Conservation (phyloP, 2,888 invertebrate genomes). For the Phalera bucephala region DNA sequence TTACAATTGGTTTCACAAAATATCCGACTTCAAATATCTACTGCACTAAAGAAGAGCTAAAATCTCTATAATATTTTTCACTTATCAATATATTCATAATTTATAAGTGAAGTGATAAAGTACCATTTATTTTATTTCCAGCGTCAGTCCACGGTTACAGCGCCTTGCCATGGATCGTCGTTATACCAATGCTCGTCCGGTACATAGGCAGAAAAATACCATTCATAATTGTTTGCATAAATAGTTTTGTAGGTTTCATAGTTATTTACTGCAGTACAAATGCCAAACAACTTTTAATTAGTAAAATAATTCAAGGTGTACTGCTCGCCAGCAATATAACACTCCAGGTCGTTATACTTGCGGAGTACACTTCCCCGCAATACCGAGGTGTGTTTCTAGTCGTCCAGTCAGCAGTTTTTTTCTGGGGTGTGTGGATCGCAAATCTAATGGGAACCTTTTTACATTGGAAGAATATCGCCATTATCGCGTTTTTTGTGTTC, state of each 20-base stretch:
- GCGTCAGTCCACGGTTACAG: too few species aligned
- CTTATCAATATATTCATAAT: too few species aligned
- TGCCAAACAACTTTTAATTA: slow-evolving; percentile 26
- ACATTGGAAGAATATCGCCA: slow-evolving; percentile 30
- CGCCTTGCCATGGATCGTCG: too few species aligned
- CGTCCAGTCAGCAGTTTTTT: slow-evolving; percentile 32
- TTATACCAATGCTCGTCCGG: slow-evolving; percentile 14
- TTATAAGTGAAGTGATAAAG: too few species aligned
- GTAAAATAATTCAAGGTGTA: slow-evolving; percentile 35
- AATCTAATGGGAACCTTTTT: slow-evolving; percentile 34
- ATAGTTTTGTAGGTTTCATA: slow-evolving; percentile 21
- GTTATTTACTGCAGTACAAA: too few species aligned
- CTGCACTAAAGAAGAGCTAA: too few species aligned
- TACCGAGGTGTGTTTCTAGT: slow-evolving; percentile 35
- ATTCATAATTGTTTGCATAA: too few species aligned
- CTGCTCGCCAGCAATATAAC: slow-evolving; percentile 16
- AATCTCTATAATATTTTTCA: too few species aligned
- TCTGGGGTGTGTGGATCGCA: slow-evolving; percentile 35
- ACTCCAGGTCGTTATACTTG: slow-evolving; percentile 24
- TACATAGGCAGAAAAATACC: slow-evolving; percentile 23
- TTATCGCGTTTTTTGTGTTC: slow-evolving; percentile 25
- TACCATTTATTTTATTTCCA: slow-evolving; percentile 4
- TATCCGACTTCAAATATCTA: too few species aligned
- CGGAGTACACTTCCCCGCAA: slow-evolving; percentile 34
- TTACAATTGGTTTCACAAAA: too few species aligned